Percentiles rank a stretch among this genome's conserved stretches.
Evolutionary conservation across 2,797 vertebrate species (phyloP).

Genomic region (Picus viridis): DNA sequence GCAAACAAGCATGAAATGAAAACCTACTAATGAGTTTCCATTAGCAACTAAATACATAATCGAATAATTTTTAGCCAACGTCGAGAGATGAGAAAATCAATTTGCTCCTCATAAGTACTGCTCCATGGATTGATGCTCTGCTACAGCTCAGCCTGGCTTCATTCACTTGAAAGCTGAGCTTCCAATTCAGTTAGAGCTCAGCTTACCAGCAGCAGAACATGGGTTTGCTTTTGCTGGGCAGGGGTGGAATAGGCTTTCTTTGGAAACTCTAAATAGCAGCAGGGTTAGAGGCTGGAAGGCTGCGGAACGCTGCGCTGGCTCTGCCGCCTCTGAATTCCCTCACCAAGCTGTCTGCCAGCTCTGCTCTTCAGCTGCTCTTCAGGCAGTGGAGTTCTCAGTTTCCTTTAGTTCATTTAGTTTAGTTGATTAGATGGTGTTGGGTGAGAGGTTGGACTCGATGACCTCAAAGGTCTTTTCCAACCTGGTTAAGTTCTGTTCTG

Average conservation of each 20-base stretch:
- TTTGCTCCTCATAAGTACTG: slow-evolving; percentile 66
- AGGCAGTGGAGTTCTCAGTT: not conserved
- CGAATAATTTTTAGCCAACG: slow-evolving; percentile 66
- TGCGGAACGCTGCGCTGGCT: not conserved
- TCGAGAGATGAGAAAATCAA: slow-evolving; percentile 67
- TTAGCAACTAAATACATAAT: slow-evolving; percentile 77
- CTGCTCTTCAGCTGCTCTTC: not conserved
- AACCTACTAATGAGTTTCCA: slow-evolving; percentile 77
- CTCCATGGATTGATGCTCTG: slow-evolving; percentile 39
- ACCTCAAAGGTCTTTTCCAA: too few relatives aligned
- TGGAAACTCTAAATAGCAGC: not conserved
- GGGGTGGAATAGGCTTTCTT: not conserved
- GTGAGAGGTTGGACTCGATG: too few relatives aligned
- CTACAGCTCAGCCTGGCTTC: slow-evolving; percentile 28
- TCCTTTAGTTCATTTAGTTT: not conserved
- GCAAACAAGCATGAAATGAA: slow-evolving; percentile 77
- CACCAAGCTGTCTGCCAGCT: not conserved
- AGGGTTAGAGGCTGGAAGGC: not conserved
- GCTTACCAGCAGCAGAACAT: not conserved
- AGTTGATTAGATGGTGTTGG: too few relatives aligned
- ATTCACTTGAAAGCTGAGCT: slow-evolving; percentile 1
- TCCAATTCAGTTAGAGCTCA: not conserved
- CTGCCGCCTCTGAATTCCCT: not conserved
- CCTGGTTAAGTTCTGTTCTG: too few relatives aligned
- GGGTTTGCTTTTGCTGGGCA: not conserved